These are phyloP conservation scores for Ephialtes manifestator DNA, from an alignment of 2,888 invertebrate species.

Conservation along the genomic window DNA sequence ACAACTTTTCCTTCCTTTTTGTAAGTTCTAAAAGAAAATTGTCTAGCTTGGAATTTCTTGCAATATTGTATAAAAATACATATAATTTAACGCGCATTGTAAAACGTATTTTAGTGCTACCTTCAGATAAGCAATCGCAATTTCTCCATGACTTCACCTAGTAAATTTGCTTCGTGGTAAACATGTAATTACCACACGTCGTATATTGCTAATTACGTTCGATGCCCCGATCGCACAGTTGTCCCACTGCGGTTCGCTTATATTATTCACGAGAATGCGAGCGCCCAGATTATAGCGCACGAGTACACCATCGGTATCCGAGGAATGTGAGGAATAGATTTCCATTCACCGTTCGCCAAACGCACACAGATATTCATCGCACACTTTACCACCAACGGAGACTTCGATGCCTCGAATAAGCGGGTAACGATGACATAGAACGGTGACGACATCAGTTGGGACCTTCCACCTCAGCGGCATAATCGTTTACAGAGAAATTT, in stretches of 20 bases:
- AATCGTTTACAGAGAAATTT: not conserved
- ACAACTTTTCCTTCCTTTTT: not conserved
- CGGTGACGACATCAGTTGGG: not conserved
- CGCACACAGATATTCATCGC: slow-evolving; percentile 37
- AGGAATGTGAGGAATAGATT: slow-evolving; percentile 72
- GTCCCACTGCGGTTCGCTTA: slow-evolving; percentile 30
- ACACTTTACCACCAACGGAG: not conserved
- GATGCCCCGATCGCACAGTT: not conserved
- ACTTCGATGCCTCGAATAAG: slow-evolving; percentile 22
- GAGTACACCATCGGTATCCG: slow-evolving; percentile 67
- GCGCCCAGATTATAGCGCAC: slow-evolving; percentile 65
- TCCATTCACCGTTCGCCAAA: slow-evolving; percentile 75
- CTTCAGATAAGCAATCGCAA: not conserved
- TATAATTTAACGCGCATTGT: not conserved
- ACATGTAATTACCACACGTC: slow-evolving; percentile 35
- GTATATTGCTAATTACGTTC: slow-evolving; percentile 30
- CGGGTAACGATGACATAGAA: slow-evolving; percentile 23
- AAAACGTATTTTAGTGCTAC: not conserved
- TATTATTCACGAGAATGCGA: slow-evolving; percentile 64
- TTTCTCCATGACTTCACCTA: not conserved
- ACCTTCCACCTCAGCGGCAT: slow-evolving; percentile 11
- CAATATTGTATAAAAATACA: not conserved
- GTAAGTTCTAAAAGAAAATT: not conserved
- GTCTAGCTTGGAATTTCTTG: not conserved
- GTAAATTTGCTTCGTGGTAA: slow-evolving; percentile 1